Percentiles rank a stretch among this genome's conserved stretches.
Evolutionary conservation across 2,113 vertebrate species (phyloP).

Genomic region (Aplodontia rufa): DNA sequence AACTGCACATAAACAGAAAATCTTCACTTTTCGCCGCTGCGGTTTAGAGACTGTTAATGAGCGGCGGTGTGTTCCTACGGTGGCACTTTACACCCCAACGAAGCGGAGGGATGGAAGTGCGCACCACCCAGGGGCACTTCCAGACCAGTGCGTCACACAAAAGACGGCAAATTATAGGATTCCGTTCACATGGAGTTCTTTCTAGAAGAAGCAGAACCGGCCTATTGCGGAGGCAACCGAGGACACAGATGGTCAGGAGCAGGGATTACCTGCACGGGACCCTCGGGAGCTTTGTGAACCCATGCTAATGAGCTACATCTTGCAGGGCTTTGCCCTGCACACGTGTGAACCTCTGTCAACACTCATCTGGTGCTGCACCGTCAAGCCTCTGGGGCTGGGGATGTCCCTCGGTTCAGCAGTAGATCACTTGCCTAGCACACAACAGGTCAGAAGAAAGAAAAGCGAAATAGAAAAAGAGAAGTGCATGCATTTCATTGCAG

Average conservation of each 20-base stretch:
- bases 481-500: neutral
- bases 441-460: no score
- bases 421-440: neutral
- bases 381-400: no score
- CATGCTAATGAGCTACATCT: fast-evolving
- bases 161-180: neutral
- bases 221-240: neutral
- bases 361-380: neutral
- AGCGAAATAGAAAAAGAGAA: neutral
- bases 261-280: neutral
- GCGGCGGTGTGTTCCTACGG: neutral
- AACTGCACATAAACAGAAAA: fast-evolving
- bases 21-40: neutral
- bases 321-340: neutral
- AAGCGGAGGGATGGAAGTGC: no score
- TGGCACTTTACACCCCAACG: fast-evolving
- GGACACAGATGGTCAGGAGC: neutral
- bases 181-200: neutral
- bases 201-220: neutral
- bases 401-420: no score
- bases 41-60: neutral
- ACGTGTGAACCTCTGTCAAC: neutral
- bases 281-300: fast-evolving
- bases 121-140: neutral
- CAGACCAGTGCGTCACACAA: neutral